A percentile compares a stretch with the other conserved stretches of the same genome.
Evolutionary conservation across 2,888 invertebrate species (phyloP).

Genomic region (Ochropleura plecta): DNA sequence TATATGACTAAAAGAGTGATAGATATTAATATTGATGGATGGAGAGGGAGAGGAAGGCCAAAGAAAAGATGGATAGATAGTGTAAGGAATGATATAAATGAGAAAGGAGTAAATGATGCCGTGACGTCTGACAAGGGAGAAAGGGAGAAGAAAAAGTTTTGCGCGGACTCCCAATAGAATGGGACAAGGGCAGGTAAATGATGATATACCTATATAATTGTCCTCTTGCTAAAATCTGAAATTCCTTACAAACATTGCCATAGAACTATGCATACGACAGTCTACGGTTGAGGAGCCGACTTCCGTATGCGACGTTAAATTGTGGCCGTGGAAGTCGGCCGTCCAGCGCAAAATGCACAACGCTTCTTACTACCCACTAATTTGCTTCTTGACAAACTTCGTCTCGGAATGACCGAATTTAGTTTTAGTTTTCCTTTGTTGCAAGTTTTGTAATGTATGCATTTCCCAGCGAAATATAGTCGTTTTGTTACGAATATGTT

Average conservation of each 20-base stretch:
- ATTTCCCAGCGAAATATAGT: constrained; percentile 50
- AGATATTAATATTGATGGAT: too few species aligned
- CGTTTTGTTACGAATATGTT: constrained; percentile 55
- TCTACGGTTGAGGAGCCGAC: constrained; percentile 3
- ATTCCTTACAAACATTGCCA: not conserved
- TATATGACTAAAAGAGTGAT: not conserved
- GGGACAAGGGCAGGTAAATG: too few species aligned
- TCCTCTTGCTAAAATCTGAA: not conserved
- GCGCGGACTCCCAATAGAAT: too few species aligned
- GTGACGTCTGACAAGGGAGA: too few species aligned
- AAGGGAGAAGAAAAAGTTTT: too few species aligned
- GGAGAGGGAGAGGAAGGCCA: too few species aligned
- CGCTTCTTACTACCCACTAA: constrained; percentile 80
- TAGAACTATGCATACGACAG: too few species aligned
- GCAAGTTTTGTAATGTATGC: constrained; percentile 68
- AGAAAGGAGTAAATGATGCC: too few species aligned
- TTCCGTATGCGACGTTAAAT: constrained; percentile 42
- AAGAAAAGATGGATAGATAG: too few species aligned
- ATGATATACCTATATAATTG: too few species aligned
- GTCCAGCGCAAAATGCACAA: constrained; percentile 61
- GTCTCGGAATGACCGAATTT: constrained; percentile 75
- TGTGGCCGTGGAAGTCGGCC: constrained; percentile 37
- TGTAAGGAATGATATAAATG: too few species aligned
- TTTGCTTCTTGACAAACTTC: constrained; percentile 81
- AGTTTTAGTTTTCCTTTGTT: constrained; percentile 66